phyloP scores from a whole-genome alignment of 2,888 invertebrate species.

The Volucella inflata region DNA sequence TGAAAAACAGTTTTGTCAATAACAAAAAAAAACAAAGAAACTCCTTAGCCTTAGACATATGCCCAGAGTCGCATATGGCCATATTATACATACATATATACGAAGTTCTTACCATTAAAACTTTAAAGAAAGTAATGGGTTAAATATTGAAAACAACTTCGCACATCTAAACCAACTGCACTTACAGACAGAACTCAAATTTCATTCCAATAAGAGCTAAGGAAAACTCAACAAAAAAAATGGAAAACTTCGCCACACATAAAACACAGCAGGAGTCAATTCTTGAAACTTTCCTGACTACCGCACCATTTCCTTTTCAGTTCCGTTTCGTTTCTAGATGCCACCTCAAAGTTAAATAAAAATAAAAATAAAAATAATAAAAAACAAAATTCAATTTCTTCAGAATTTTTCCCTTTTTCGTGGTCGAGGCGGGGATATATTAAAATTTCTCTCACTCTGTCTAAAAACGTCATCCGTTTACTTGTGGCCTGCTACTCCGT shows the following conservation, averaged over 20 bases:
- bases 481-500: background rate
- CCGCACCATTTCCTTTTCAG: background rate
- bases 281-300: background rate
- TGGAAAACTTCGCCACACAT: background rate
- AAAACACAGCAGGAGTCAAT: constrained; percentile 31
- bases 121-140: too few relatives aligned
- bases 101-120: too few relatives aligned
- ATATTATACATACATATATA: too few relatives aligned
- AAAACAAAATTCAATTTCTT: constrained; percentile 26
- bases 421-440: constrained; percentile 4
- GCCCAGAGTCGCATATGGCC: too few relatives aligned
- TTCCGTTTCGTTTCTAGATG: too few relatives aligned
- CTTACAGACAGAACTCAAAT: background rate
- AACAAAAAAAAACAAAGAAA: too few relatives aligned
- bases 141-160: too few relatives aligned
- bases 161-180: too few relatives aligned
- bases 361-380: background rate
- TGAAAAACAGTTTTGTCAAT: too few relatives aligned
- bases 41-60: too few relatives aligned
- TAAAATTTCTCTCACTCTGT: constrained; percentile 11
- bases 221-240: background rate
- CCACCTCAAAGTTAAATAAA: too few relatives aligned
- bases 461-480: too few relatives aligned
- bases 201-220: constrained; percentile 6
- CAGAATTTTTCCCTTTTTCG: background rate